These are phyloP conservation scores for Paracentrotus lividus DNA, from an alignment of 53 echinoderm and acorn worm species.

Conservation along the genomic window DNA sequence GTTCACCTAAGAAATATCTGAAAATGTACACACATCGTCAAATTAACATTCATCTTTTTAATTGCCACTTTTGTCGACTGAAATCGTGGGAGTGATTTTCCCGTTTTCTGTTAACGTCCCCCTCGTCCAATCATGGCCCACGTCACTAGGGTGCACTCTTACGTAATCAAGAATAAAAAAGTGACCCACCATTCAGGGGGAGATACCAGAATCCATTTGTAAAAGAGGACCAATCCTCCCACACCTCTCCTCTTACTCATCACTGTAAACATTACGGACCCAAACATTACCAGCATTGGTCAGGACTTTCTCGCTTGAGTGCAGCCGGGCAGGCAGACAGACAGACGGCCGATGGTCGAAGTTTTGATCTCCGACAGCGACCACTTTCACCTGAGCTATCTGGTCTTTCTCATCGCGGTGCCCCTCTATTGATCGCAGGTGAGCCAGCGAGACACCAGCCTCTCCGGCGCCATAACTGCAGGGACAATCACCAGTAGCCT, in stretches of 20 bases:
- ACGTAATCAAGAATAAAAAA: not conserved
- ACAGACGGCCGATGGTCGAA: too few species aligned
- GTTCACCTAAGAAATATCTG: not conserved
- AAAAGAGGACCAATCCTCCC: not conserved
- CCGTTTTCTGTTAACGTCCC: not conserved
- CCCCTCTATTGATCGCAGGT: conserved; percentile 32
- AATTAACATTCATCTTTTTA: not conserved
- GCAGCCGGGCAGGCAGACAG: conserved; percentile 7
- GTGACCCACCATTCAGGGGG: not conserved
- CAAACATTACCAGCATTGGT: not conserved
- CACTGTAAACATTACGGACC: not conserved
- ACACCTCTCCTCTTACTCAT: conserved; percentile 19
- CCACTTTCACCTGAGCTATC: not conserved
- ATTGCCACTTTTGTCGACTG: too few species aligned
- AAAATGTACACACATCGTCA: not conserved
- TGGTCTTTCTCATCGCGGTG: not conserved
- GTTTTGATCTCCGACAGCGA: not conserved
- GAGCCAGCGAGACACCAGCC: conserved; percentile 5
- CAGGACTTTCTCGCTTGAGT: conserved; percentile 1
- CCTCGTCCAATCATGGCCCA: not conserved
- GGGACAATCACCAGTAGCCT: not conserved
- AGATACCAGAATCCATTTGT: not conserved
- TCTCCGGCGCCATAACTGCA: not conserved
- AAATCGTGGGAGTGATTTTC: too few species aligned
- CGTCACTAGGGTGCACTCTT: not conserved